Conservation (phyloP, 2,113 vertebrate genomes). For the Oryzias celebensis region DNA sequence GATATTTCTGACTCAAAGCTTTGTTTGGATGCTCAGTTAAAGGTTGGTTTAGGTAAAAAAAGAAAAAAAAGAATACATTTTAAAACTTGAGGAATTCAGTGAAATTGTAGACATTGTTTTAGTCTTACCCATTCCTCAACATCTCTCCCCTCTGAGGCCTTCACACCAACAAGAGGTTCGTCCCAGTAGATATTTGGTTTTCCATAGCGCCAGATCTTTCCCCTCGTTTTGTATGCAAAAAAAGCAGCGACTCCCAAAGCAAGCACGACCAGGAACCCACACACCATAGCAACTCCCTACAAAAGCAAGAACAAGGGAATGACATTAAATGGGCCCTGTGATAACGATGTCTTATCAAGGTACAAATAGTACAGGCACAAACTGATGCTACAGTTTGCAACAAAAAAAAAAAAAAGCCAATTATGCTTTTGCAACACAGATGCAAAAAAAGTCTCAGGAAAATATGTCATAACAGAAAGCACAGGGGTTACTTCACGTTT, state of each 20-base stretch:
- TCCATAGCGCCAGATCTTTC: slow-evolving; percentile 86
- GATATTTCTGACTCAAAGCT: slow-evolving; percentile 23
- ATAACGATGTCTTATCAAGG: slow-evolving; percentile 18
- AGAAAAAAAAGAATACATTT: slow-evolving; percentile 11
- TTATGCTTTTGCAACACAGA: no score
- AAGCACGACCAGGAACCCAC: slow-evolving; percentile 84
- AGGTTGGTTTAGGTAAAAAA: slow-evolving; percentile 36
- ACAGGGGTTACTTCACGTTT: no score
- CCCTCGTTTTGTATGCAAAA: slow-evolving; percentile 82
- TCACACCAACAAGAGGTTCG: slow-evolving; percentile 58
- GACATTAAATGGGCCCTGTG: slow-evolving; percentile 3
- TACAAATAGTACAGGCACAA: slow-evolving; percentile 15
- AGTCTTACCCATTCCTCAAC: slow-evolving; percentile 90
- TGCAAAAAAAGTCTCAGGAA: no score
- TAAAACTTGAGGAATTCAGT: slow-evolving; percentile 36
- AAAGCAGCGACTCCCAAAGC: slow-evolving; percentile 81
- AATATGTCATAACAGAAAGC: no score
- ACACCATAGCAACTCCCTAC: slow-evolving; percentile 87
- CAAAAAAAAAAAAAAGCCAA: not conserved
- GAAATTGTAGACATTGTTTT: slow-evolving; percentile 9
- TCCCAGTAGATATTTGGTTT: slow-evolving; percentile 88
- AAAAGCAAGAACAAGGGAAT: slow-evolving; percentile 11
- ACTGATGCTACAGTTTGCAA: not conserved
- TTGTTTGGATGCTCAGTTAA: slow-evolving; percentile 11
- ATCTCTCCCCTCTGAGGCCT: slow-evolving; percentile 81